phyloP scores from a whole-genome alignment of 2,797 vertebrate species.

The Poecilia picta region DNA sequence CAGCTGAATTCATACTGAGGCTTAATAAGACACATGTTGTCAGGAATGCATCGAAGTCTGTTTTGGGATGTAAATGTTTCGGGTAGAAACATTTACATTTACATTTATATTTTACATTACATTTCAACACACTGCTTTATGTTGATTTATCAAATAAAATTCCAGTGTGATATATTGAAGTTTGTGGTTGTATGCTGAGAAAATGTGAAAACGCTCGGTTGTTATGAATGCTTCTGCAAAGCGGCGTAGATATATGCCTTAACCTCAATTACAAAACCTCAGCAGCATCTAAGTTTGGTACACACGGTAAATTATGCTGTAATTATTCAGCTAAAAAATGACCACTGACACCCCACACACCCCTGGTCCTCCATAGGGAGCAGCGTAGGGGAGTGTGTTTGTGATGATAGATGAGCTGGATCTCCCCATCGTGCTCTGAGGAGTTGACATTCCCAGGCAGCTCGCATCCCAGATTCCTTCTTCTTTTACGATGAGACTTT shows the following conservation, averaged over 20 bases:
- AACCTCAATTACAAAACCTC: slow-evolving; percentile 48
- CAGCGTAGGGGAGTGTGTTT: slow-evolving; percentile 41
- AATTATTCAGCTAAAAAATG: slow-evolving; percentile 75
- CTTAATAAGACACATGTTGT: background rate
- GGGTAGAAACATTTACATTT: background rate
- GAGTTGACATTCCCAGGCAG: slow-evolving; percentile 67
- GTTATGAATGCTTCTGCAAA: background rate
- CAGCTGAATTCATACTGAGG: background rate
- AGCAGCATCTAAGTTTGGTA: slow-evolving; percentile 48
- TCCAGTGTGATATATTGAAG: background rate
- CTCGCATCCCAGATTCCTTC: slow-evolving; percentile 39
- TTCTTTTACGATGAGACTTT: slow-evolving; percentile 61
- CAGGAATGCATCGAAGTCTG: background rate
- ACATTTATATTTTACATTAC: no score
- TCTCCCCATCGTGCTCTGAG: slow-evolving; percentile 40
- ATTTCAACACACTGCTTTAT: background rate
- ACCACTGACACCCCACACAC: slow-evolving; percentile 49
- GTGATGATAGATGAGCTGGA: slow-evolving; percentile 65
- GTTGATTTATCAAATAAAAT: background rate
- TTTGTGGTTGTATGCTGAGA: background rate
- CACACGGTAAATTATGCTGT: slow-evolving; percentile 70
- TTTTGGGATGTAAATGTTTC: background rate
- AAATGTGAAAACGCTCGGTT: background rate
- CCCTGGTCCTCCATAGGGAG: slow-evolving; percentile 33
- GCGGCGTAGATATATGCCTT: slow-evolving; percentile 3